phyloP scores from a whole-genome alignment of 2,797 vertebrate species.

The Eulemur albifrons region DNA sequence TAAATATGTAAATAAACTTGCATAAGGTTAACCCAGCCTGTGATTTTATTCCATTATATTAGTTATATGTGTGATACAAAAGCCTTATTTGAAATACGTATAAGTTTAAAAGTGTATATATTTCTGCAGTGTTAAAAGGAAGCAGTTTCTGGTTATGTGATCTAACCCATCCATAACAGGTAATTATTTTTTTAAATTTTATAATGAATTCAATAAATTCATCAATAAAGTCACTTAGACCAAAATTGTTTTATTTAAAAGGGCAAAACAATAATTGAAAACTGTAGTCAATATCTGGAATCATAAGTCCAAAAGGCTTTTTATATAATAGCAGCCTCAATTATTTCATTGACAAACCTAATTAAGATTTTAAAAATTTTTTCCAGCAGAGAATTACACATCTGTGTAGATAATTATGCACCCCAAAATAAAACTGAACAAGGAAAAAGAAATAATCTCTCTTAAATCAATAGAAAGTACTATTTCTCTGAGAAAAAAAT shows the following conservation, averaged over 20 bases:
- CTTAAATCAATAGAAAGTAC: background rate
- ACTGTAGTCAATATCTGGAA: conserved; percentile 7
- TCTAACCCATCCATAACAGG: background rate
- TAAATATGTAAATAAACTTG: conserved; percentile 88
- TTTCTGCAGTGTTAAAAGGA: background rate
- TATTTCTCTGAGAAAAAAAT: background rate
- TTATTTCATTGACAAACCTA: conserved; percentile 16
- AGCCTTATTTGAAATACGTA: background rate
- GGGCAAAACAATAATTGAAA: conserved; percentile 32
- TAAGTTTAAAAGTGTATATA: conserved; percentile 7
- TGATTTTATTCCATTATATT: conserved; percentile 72
- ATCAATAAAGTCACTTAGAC: conserved; percentile 9
- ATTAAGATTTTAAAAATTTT: conserved; percentile 31
- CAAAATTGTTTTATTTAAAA: conserved; percentile 47
- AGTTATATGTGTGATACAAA: conserved; percentile 13
- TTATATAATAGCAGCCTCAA: conserved; percentile 5
- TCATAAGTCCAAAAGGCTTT: background rate
- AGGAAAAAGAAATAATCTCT: background rate
- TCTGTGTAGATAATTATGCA: conserved; percentile 32
- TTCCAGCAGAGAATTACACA: background rate
- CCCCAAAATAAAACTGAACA: background rate
- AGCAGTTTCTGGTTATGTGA: background rate
- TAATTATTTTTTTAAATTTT: background rate
- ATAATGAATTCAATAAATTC: conserved; percentile 7
- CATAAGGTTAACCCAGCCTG: conserved; percentile 77